Conservation (phyloP, 1,140 invertebrate species). For the Caenorhabditis briggsae region DNA sequence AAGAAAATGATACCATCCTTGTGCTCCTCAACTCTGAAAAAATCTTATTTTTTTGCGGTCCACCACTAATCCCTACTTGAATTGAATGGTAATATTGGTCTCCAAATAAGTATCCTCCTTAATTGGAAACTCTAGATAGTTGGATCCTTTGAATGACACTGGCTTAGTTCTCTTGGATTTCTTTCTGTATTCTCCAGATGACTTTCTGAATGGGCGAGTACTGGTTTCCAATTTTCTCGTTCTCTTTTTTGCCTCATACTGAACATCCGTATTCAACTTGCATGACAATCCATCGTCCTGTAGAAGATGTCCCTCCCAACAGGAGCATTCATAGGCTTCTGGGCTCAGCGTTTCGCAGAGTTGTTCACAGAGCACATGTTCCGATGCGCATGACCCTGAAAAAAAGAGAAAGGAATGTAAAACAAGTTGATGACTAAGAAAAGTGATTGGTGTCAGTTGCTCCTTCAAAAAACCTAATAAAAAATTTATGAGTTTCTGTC, state of each 20-base stretch:
- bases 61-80: background rate
- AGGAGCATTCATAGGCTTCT: conserved; percentile 57
- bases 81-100: conserved; percentile 57
- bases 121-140: conserved; percentile 55
- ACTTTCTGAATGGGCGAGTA: conserved; percentile 17
- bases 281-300: conserved; percentile 52
- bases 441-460: background rate
- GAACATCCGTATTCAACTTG: conserved; percentile 22
- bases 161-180: background rate
- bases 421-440: background rate
- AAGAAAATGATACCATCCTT: conserved; percentile 59
- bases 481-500: conserved; percentile 23
- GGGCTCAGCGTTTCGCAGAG: conserved; percentile 25
- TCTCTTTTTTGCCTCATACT: conserved; percentile 38
- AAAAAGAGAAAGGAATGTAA: conserved; percentile 7
- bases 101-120: conserved; percentile 52
- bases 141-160: conserved; percentile 35
- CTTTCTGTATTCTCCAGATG: background rate
- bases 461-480: background rate
- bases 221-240: conserved; percentile 23
- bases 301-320: conserved; percentile 57
- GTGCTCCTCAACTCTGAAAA: conserved; percentile 55
- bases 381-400: conserved; percentile 56
- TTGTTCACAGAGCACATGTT: conserved; percentile 55
- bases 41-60: background rate